A percentile compares a stretch with the other conserved stretches of the same genome.
phyloP scores from a whole-genome alignment of 2,113 vertebrate species.

The Paratilapia polleni region DNA sequence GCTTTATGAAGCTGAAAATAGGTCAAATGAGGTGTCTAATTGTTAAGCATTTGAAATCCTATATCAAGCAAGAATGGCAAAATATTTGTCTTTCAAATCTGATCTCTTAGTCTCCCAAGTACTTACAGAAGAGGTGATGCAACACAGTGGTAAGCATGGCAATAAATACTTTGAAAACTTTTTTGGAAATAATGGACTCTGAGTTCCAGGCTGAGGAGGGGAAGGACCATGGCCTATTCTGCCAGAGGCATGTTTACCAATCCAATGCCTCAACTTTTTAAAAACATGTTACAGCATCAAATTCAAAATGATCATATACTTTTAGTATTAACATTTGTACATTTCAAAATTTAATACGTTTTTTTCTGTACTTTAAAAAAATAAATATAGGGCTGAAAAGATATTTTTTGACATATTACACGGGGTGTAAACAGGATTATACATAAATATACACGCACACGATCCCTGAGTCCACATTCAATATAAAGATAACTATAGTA shows the following conservation, averaged over 20 bases:
- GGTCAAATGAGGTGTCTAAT: not conserved
- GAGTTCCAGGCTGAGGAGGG: not conserved
- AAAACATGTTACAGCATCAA: not conserved
- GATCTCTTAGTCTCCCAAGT: too few species aligned
- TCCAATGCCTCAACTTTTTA: not conserved
- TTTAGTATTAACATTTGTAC: not conserved
- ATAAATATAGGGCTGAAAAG: not conserved
- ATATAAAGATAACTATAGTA: slow-evolving; percentile 7
- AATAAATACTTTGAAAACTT: not conserved
- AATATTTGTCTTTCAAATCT: not conserved
- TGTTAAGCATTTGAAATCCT: not conserved
- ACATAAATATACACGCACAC: not conserved
- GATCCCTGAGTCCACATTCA: slow-evolving; percentile 6
- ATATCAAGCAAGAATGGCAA: not conserved
- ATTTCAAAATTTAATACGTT: not conserved
- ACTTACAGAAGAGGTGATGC: not conserved
- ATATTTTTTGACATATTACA: too few species aligned
- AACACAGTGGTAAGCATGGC: not conserved
- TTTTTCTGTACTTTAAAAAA: not conserved
- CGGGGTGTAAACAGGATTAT: too few species aligned
- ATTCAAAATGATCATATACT: not conserved
- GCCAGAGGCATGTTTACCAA: not conserved
- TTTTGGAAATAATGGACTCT: not conserved
- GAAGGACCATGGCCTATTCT: not conserved
- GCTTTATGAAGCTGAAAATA: not conserved